Evolutionary conservation across 2,797 vertebrate genomes (phyloP).

Genomic region (Aeoliscus strigatus): DNA sequence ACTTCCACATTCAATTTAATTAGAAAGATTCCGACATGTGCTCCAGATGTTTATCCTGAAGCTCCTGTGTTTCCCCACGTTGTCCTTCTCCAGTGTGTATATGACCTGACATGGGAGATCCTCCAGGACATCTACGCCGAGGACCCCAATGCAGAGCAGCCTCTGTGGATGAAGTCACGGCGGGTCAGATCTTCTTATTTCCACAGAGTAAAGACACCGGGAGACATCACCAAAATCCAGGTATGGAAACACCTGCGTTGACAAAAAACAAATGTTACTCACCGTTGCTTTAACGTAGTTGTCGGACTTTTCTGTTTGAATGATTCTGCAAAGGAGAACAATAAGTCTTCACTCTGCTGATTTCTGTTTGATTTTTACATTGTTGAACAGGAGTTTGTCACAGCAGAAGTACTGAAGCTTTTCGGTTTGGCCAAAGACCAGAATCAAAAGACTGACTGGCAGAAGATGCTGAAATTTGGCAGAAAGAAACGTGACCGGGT

Average conservation of each 20-base stretch:
- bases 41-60: too few relatives aligned
- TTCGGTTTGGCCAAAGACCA: constrained; percentile 84
- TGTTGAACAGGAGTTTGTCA: constrained; percentile 77
- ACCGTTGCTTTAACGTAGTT: too few relatives aligned
- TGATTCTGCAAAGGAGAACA: background rate
- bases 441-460: constrained; percentile 93
- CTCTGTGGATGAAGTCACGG: constrained; percentile 90
- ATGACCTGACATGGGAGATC: constrained; percentile 93
- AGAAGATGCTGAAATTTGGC: constrained; percentile 98
- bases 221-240: constrained; percentile 83
- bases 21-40: too few relatives aligned
- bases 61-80: background rate
- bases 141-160: constrained; percentile 85
- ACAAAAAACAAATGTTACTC: too few relatives aligned
- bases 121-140: constrained; percentile 91
- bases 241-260: constrained; percentile 70
- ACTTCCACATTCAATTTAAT: too few relatives aligned
- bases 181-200: constrained; percentile 79
- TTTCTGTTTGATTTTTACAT: too few relatives aligned
- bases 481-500: constrained; percentile 95
- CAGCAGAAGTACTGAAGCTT: constrained; percentile 85
- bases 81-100: constrained; percentile 78
- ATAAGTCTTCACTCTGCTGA: background rate
- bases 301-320: too few relatives aligned
- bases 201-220: constrained; percentile 83